These are phyloP conservation scores for Eupsittula cactorum DNA, from an alignment of 2,113 vertebrate genomes.

Conservation along the genomic window DNA sequence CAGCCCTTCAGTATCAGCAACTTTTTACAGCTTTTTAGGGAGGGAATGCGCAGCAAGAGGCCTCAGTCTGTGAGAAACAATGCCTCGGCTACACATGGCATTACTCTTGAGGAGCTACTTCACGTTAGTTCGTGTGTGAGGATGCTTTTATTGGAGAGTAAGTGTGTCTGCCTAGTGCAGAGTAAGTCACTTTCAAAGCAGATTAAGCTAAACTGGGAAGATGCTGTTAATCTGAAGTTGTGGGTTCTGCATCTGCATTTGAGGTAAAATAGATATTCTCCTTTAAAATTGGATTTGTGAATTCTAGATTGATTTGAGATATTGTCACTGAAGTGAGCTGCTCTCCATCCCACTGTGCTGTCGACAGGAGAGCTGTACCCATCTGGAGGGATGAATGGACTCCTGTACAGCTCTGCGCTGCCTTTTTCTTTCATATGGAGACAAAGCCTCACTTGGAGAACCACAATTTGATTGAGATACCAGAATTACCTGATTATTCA, in stretches of 20 bases:
- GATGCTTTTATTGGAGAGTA: not conserved
- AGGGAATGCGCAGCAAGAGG: not conserved
- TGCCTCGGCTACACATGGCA: fast-evolving
- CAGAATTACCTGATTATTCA: not conserved
- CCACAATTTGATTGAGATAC: not conserved
- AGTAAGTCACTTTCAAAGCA: slow-evolving; percentile 9
- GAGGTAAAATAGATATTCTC: slow-evolving; percentile 4
- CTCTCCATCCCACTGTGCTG: no score
- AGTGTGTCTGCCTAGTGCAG: not conserved
- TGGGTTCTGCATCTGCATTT: slow-evolving; percentile 29
- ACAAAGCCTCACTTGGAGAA: not conserved
- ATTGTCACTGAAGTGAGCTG: no score
- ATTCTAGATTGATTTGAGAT: slow-evolving; percentile 21
- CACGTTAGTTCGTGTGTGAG: not conserved
- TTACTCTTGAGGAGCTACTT: not conserved
- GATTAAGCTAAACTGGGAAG: slow-evolving; percentile 2
- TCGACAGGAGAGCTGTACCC: no score
- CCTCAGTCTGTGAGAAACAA: not conserved
- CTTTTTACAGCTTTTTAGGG: not conserved
- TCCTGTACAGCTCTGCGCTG: no score
- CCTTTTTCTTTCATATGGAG: not conserved
- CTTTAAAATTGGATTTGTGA: slow-evolving; percentile 21
- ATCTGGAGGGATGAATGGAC: no score
- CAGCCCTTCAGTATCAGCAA: not conserved
- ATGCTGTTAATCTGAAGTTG: slow-evolving; percentile 19